Evolutionary conservation across 2,797 vertebrate genomes (phyloP).

Genomic region (Lutra lutra): DNA sequence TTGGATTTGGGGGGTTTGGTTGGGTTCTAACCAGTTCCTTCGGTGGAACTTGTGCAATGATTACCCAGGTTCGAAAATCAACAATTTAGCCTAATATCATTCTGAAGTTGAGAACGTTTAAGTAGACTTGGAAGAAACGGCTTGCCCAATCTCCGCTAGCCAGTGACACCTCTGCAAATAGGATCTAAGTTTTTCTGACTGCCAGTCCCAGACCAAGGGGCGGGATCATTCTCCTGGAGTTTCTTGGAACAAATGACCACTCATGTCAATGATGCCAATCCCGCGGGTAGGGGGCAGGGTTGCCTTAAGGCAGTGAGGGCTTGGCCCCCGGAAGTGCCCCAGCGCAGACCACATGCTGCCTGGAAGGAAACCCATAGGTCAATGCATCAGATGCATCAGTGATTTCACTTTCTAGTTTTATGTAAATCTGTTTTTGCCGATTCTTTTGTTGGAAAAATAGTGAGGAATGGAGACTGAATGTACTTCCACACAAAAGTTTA

Average conservation of each 20-base stretch:
- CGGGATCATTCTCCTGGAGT: neutral
- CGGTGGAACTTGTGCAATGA: neutral
- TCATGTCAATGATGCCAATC: neutral
- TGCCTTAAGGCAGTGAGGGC: neutral
- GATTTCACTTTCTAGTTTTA: neutral
- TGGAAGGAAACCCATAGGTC: neutral
- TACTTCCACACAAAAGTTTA: neutral
- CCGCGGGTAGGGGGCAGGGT: neutral
- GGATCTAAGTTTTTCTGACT: neutral
- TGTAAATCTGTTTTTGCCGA: neutral
- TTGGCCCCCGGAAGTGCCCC: neutral
- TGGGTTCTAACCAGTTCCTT: neutral
- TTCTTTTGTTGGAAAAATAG: neutral
- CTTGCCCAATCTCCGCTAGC: neutral
- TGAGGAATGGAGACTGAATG: neutral
- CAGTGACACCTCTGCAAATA: neutral
- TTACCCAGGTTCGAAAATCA: neutral
- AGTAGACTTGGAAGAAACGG: neutral
- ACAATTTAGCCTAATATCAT: neutral
- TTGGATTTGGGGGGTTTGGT: neutral
- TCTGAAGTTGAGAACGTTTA: neutral
- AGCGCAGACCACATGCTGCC: neutral
- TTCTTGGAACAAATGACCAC: neutral
- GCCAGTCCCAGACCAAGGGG: neutral
- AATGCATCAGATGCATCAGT: neutral